Conservation (phyloP, 2,797 vertebrate species). For the Aphelocoma californica region DNA sequence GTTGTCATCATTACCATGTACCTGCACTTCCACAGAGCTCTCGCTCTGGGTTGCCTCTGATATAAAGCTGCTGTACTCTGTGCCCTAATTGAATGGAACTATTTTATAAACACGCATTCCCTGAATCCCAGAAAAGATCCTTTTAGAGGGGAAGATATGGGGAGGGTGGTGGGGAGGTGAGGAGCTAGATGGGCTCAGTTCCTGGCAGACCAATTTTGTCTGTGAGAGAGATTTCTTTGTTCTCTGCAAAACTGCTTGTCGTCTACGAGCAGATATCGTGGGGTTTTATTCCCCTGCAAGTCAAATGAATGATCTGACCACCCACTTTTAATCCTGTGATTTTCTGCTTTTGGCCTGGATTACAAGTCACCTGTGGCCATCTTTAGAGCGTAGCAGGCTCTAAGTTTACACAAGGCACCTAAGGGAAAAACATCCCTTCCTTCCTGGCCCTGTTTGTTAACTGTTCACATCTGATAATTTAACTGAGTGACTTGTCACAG, state of each 20-base stretch:
- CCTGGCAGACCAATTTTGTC: conserved; percentile 60
- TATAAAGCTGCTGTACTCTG: conserved; percentile 71
- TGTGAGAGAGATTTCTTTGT: conserved; percentile 58
- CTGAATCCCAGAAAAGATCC: conserved; percentile 72
- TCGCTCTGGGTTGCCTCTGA: conserved; percentile 71
- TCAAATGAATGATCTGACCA: conserved; percentile 63
- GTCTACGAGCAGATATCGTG: neutral
- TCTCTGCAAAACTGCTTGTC: conserved; percentile 54
- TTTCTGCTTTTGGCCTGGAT: conserved; percentile 50
- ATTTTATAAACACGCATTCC: conserved; percentile 72
- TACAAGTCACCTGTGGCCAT: conserved; percentile 51
- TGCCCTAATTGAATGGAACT: conserved; percentile 74
- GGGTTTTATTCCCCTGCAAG: conserved; percentile 24
- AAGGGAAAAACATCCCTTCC: neutral
- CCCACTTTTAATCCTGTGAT: conserved; percentile 57
- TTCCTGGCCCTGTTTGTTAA: neutral
- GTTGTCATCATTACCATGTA: conserved; percentile 74
- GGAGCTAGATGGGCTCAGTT: conserved; percentile 65
- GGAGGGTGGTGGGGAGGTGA: conserved; percentile 70
- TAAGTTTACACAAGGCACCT: conserved; percentile 11
- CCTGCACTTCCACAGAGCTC: conserved; percentile 70
- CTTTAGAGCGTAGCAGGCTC: neutral
- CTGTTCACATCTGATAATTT: neutral
- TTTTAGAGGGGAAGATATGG: conserved; percentile 68
- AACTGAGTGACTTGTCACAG: neutral